These are phyloP conservation scores for Cheracebus regulus DNA, from an alignment of 2,797 vertebrate species.

Conservation along the genomic window DNA sequence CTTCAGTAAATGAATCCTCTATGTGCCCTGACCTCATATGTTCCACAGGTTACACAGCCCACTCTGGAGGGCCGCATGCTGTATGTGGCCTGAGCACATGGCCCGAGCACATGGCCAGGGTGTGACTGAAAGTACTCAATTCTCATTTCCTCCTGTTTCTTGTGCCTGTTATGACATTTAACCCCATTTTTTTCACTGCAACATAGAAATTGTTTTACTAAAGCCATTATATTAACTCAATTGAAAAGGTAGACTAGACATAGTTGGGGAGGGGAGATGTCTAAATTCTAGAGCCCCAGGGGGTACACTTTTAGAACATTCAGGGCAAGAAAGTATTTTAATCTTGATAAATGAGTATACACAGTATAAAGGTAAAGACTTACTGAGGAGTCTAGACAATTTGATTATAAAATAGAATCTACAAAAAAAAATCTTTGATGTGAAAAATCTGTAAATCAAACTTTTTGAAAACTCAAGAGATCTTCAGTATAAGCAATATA, in stretches of 20 bases:
- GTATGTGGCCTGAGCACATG: background rate
- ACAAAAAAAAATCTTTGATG: background rate
- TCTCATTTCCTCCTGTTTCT: background rate
- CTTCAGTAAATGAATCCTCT: background rate
- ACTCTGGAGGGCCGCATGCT: background rate
- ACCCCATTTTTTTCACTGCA: background rate
- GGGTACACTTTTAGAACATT: background rate
- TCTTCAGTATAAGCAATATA: background rate
- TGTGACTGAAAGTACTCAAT: background rate
- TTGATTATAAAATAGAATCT: constrained; percentile 8
- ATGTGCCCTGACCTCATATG: background rate
- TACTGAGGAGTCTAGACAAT: background rate
- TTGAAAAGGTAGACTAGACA: background rate
- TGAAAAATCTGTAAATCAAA: constrained; percentile 43
- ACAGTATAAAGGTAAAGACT: background rate
- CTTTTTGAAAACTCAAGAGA: constrained; percentile 44
- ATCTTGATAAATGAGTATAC: background rate
- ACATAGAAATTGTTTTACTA: background rate
- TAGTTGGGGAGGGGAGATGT: background rate
- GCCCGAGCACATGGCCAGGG: background rate
- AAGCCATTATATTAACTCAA: constrained; percentile 8
- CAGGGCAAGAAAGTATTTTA: constrained; percentile 8
- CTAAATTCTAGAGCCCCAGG: background rate
- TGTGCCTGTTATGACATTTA: background rate
- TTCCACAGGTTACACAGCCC: background rate